These are phyloP conservation scores for Antheraea mylitta DNA, from an alignment of 1,140 invertebrate species.

Conservation along the genomic window DNA sequence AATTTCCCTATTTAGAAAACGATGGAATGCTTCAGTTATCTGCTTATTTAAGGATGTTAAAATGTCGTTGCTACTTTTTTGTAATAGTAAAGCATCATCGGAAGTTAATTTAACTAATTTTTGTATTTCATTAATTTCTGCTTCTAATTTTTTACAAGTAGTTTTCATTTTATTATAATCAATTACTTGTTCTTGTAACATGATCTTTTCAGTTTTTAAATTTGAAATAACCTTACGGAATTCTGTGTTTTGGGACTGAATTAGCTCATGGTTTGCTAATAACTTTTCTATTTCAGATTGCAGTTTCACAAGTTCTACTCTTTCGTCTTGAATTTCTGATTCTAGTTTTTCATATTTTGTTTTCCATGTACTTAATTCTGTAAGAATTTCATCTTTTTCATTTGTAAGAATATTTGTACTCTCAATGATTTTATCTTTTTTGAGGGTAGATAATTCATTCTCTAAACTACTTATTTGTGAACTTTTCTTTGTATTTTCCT, in stretches of 20 bases:
- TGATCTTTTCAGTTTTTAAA: slow-evolving; percentile 28
- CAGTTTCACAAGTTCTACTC: slow-evolving; percentile 68
- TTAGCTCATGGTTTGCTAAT: slow-evolving; percentile 55
- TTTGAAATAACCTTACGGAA: slow-evolving; percentile 40
- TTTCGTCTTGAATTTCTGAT: slow-evolving; percentile 70
- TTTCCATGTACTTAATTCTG: slow-evolving; percentile 61
- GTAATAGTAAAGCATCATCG: background rate
- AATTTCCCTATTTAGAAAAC: background rate
- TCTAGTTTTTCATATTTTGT: slow-evolving; percentile 57
- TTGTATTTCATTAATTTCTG: background rate
- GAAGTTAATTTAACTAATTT: slow-evolving; percentile 16
- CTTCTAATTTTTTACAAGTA: background rate
- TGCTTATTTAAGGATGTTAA: background rate
- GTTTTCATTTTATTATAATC: slow-evolving; percentile 6
- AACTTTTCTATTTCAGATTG: slow-evolving; percentile 73
- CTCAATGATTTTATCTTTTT: slow-evolving; percentile 35
- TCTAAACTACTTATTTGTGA: slow-evolving; percentile 61
- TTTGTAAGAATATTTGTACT: slow-evolving; percentile 37
- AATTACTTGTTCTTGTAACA: slow-evolving; percentile 9
- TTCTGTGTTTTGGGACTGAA: slow-evolving; percentile 55
- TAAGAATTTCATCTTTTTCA: slow-evolving; percentile 27
- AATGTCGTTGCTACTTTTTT: background rate
- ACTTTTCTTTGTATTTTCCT: slow-evolving; percentile 69
- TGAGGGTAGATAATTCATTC: slow-evolving; percentile 46
- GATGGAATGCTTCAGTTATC: background rate